Conservation (phyloP, 2,888 invertebrate species). For the Deilephila elpenor region DNA sequence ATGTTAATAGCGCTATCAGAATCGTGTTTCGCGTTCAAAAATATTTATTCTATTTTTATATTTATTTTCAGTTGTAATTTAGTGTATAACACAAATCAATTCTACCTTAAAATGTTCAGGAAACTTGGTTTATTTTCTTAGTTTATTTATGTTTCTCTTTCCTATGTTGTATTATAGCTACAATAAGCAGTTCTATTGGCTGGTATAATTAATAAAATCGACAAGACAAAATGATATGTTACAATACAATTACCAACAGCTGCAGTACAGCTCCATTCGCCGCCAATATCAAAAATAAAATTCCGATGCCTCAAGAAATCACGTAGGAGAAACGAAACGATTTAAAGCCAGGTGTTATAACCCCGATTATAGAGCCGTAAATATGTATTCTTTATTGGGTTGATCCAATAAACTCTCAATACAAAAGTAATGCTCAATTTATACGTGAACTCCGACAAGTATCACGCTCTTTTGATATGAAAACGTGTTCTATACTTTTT, state of each 20-base stretch:
- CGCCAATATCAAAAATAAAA: not conserved
- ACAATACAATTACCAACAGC: too few relatives aligned
- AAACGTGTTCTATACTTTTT: slow-evolving; percentile 5
- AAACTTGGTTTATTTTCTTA: too few relatives aligned
- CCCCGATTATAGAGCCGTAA: slow-evolving; percentile 26
- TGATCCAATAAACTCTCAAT: slow-evolving; percentile 12
- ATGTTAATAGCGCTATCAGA: not conserved
- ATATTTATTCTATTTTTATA: not conserved
- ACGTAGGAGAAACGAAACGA: slow-evolving; percentile 2
- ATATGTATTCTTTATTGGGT: slow-evolving; percentile 27
- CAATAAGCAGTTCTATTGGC: too few relatives aligned
- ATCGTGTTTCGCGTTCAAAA: not conserved
- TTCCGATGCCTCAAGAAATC: not conserved
- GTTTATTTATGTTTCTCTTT: too few relatives aligned
- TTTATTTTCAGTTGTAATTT: not conserved
- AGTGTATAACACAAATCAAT: not conserved
- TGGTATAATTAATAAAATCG: too few relatives aligned
- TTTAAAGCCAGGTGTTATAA: slow-evolving; percentile 21
- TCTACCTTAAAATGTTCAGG: too few relatives aligned
- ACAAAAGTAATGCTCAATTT: slow-evolving; percentile 8
- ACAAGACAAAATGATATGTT: too few relatives aligned
- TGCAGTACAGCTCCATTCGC: too few relatives aligned
- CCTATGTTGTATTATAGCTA: too few relatives aligned
- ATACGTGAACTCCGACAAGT: not conserved
- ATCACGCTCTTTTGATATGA: slow-evolving; percentile 4